Evolutionary conservation across 2,888 invertebrate genomes (phyloP), one percentile per base, ranked within the genome.

Genomic region (Drosophila nr. medialis): DNA sequence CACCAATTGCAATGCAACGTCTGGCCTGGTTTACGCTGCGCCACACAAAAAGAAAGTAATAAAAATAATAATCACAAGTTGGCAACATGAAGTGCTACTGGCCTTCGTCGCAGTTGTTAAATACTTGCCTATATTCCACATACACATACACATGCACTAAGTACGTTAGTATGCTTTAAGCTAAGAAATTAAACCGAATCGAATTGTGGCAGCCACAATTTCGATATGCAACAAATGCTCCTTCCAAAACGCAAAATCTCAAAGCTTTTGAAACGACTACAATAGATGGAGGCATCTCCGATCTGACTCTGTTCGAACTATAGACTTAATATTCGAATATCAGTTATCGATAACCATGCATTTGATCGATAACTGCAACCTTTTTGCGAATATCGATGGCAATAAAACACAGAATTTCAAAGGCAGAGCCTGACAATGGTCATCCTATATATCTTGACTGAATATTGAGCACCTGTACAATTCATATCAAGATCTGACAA

Each of bases 1-100:
- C 84, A 84, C 81, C 71, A 67, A 85, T 87, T 86, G 76, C 62
- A 56, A 49, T 42, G 55, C 55, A 51, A 61, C 55, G 36, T 53
- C 60, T 85, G 83, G 61, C 83, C 81, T 70, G 69, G 71, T 77
- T 84, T 69, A 24, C 13, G 21, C 24, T 34, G 48, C 42, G 40
- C 18, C 55, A 32, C 63, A 51, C 45, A 53, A 18, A 42, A 24
- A 54, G 3, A 29, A n/a, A 8, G 24, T n/a, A 50, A 29, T 27
- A 27, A 40, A 29, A 27, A 36, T 40, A 50, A 32, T 18, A 24
- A 36, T n/a, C 10, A 38, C 36, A 38, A 24, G 54, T 54, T 54
- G 24, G 18, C 38, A 55, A 54, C 42, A 48, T 58, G 45, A 32
- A 58, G 48, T 27, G 13, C 45, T n/a, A 13, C 1, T 21, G 36